Evolutionary conservation across 2,113 vertebrate species (phyloP).

Genomic region (Halcyon malimbica): DNA sequence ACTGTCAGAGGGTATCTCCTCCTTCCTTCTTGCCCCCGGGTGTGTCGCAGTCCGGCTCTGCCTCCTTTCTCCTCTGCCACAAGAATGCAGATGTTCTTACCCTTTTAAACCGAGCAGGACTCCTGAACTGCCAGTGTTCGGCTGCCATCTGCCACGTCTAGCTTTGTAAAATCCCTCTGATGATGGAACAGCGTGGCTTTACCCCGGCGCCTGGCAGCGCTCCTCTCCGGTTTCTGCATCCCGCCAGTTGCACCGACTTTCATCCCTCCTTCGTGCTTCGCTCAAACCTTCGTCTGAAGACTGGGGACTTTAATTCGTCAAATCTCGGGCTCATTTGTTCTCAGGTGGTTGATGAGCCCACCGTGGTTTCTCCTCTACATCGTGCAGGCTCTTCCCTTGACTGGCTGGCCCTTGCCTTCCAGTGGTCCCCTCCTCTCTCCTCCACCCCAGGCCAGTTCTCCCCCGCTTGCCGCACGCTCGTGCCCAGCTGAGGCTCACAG

Average conservation of each 20-base stretch:
- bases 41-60: background rate
- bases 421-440: background rate
- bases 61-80: background rate
- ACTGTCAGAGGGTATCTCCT: background rate
- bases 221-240: background rate
- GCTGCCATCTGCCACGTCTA: background rate
- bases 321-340: fast-evolving
- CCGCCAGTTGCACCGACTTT: background rate
- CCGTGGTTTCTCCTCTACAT: background rate
- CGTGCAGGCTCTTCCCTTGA: background rate
- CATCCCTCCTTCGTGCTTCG: background rate
- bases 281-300: background rate
- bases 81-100: background rate
- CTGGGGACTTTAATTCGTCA: background rate
- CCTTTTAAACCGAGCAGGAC: background rate
- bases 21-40: fast-evolving
- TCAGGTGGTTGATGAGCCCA: background rate
- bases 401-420: background rate
- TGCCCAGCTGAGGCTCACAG: background rate
- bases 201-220: fast-evolving
- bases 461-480: fast-evolving
- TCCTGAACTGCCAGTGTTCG: background rate
- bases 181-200: background rate
- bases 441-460: fast-evolving
- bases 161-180: background rate